Percentiles rank a stretch among this genome's conserved stretches.
Evolutionary conservation across 1,140 invertebrate genomes (phyloP).

Genomic region (Augochlora pura): DNA sequence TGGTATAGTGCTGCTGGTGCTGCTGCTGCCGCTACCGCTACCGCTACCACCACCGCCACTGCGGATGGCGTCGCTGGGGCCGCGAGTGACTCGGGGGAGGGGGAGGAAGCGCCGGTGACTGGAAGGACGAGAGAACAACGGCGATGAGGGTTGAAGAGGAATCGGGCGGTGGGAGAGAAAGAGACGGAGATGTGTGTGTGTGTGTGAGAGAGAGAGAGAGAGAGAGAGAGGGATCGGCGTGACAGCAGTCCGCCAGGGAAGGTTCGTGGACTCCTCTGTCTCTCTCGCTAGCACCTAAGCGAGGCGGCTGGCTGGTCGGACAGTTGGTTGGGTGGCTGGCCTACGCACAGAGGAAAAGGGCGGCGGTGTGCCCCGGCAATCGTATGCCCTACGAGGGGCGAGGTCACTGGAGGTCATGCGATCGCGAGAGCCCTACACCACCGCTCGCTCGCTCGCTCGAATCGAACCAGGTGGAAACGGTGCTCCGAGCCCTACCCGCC

Average conservation of each 20-base stretch:
- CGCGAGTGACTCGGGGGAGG: conserved; percentile 45
- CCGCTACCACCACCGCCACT: not conserved
- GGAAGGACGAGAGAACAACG: conserved; percentile 32
- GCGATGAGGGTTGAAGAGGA: too few species aligned
- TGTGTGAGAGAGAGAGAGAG: conserved; percentile 36
- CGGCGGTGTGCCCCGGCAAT: conserved; percentile 69
- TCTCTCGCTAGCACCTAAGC: conserved; percentile 9
- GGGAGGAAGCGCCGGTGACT: conserved; percentile 47
- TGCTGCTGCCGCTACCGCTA: not conserved
- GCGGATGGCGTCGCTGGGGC: conserved; percentile 13
- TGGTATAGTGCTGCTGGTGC: too few species aligned
- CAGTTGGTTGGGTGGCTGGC: conserved; percentile 4
- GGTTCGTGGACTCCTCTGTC: conserved; percentile 27
- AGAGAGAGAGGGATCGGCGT: conserved; percentile 69
- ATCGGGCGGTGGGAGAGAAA: too few species aligned
- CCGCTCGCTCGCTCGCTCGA: conserved; percentile 16
- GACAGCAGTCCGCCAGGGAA: conserved; percentile 62
- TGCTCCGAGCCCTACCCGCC: not conserved
- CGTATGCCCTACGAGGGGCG: conserved; percentile 70
- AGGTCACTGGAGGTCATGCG: conserved; percentile 79
- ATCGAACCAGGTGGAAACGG: conserved; percentile 26
- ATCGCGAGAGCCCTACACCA: conserved; percentile 71
- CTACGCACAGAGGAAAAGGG: conserved; percentile 56
- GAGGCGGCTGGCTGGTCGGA: not conserved
- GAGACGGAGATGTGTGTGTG: too few species aligned